A percentile compares a stretch with the other conserved stretches of the same genome.
phyloP scores from a whole-genome alignment of 2,113 vertebrate genomes.

The human region GRCh38 chr17:12281501-12282000 shows the following conservation, averaged over 20 bases:
- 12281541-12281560: too few species aligned
- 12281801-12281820: background rate
- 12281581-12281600: background rate
- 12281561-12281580: too few species aligned
- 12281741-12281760: background rate
- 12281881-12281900: accelerated
- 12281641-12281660: constrained; percentile 25
- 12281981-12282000: background rate
- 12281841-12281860: background rate
- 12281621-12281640: background rate
- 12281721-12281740: background rate
- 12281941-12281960: background rate
- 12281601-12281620: background rate
- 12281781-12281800: background rate
- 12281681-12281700: background rate
- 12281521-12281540: too few species aligned
- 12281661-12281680: background rate
- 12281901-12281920: background rate
- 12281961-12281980: background rate
- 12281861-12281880: accelerated
- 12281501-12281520: too few species aligned
- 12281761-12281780: background rate
- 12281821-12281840: background rate
- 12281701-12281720: background rate
- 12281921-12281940: background rate